Base-by-base conservation (phyloP, 2,888 invertebrate genomes). In the Urechis unicinctus region DNA sequence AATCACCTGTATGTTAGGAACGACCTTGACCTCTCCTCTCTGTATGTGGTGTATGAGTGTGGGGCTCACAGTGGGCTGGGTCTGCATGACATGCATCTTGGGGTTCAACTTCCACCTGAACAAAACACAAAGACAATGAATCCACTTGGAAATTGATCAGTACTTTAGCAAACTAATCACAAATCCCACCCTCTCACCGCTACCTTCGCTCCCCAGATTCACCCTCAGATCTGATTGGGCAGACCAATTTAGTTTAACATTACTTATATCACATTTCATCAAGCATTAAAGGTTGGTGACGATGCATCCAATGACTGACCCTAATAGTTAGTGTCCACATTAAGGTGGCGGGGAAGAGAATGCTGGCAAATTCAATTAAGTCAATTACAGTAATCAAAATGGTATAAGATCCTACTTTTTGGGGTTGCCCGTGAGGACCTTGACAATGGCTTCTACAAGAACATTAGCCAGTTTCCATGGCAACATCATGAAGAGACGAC, bases 1-100 rank as follows among this genome's bases (percentile, higher is more conserved):
- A n/a, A n/a, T 53, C 55, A 71, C 74, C 65, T 67, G 61, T n/a
- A 75, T 65, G 58, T 75, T 70, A 1, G 71, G 69, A 1, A 68
- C 68, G 43, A 75, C 57, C 47, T 60, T 65, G 48, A 75, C 65
- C 24, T 73, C 58, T 22, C 61, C 56, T 52, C 74, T 61, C 62
- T 74, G 74, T 52, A 75, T 71, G 59, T 74, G 72, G 53, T 73
- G 74, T n/a, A 72, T 63, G n/a, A 74, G 55, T 0, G 70, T 71
- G 1, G 73, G 72, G 53, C 73, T 72, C 17, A 73, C 72, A 22
- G 73, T 73, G 1, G 73, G 74, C 62, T 74, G 75, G 3, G 71
- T 70, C 58, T 73, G 71, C 47, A 74, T 52, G 0, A 69, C 68
- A 42, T 60, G 58, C 71, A 73, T 73, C 61, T 72, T 74, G 9